Conservation (phyloP, 2,888 invertebrate genomes). For the Lepidocyrtinus sp. region DNA sequence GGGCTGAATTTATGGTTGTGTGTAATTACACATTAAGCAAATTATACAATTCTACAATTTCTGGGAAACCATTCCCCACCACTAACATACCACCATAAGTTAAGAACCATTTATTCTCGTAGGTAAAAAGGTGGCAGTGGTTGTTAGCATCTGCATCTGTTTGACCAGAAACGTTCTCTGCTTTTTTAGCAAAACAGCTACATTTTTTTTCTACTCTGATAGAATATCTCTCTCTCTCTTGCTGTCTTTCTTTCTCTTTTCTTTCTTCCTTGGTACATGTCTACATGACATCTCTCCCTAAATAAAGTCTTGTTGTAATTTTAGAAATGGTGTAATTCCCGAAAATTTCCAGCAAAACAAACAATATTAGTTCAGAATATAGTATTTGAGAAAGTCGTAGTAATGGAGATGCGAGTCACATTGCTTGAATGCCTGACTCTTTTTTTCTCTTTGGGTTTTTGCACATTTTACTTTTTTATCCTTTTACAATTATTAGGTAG, state of each 20-base stretch:
- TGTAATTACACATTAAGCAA: background rate
- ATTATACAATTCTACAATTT: background rate
- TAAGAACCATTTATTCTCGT: background rate
- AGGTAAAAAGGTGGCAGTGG: background rate
- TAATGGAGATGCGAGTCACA: background rate
- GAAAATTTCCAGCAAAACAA: slow-evolving; percentile 40
- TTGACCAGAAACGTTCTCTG: background rate
- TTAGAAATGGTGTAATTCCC: slow-evolving; percentile 57
- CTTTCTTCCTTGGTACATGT: background rate
- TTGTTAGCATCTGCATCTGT: background rate
- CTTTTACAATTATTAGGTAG: too few relatives aligned
- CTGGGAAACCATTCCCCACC: background rate
- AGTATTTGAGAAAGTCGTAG: background rate
- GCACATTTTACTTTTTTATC: background rate
- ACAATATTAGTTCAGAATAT: background rate
- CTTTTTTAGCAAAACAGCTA: background rate
- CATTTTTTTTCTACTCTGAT: background rate
- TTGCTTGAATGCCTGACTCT: background rate
- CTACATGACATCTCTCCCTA: background rate
- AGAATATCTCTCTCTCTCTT: background rate
- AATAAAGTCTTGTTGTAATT: slow-evolving; percentile 27
- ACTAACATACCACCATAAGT: too few relatives aligned
- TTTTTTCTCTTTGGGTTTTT: background rate
- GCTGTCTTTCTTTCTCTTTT: background rate
- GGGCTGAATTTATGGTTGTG: background rate